Percentiles rank a stretch among this genome's conserved stretches.
Conservation (phyloP, 1,140 invertebrate genomes). For the Drosophila lowei region DNA sequence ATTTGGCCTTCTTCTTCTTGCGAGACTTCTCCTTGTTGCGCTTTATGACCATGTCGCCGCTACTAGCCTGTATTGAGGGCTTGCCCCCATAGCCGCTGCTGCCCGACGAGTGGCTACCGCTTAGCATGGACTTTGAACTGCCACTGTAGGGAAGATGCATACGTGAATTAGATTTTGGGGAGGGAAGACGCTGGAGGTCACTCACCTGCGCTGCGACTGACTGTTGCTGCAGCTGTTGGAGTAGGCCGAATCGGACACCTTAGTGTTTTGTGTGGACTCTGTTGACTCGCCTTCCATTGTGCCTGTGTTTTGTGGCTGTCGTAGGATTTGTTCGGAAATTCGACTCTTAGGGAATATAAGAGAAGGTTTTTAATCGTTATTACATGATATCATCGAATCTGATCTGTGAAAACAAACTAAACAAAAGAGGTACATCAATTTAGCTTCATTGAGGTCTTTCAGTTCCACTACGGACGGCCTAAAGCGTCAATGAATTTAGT, state of each 20-base stretch:
- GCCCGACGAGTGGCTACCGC: conserved; percentile 89
- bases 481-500: too few species aligned
- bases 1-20: conserved; percentile 84
- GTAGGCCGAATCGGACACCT: conserved; percentile 90
- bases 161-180: not conserved
- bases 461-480: too few species aligned
- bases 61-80: conserved; percentile 84
- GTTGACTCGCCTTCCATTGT: conserved; percentile 81
- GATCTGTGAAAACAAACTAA: too few species aligned
- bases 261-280: conserved; percentile 84
- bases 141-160: conserved; percentile 83
- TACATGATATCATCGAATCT: too few species aligned
- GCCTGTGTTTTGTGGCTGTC: conserved; percentile 9
- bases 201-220: conserved; percentile 89
- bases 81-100: conserved; percentile 91
- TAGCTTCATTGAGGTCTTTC: too few species aligned
- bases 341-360: not conserved
- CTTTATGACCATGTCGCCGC: conserved; percentile 83
- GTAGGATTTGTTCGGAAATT: not conserved
- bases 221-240: conserved; percentile 90
- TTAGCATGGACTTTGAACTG: conserved; percentile 90
- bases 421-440: too few species aligned
- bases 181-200: not conserved
- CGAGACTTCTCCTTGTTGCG: conserved; percentile 84
- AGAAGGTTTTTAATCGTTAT: too few species aligned